Evolutionary conservation across 2,797 vertebrate genomes (phyloP).

Genomic region (Premnoplex brunnescens): DNA sequence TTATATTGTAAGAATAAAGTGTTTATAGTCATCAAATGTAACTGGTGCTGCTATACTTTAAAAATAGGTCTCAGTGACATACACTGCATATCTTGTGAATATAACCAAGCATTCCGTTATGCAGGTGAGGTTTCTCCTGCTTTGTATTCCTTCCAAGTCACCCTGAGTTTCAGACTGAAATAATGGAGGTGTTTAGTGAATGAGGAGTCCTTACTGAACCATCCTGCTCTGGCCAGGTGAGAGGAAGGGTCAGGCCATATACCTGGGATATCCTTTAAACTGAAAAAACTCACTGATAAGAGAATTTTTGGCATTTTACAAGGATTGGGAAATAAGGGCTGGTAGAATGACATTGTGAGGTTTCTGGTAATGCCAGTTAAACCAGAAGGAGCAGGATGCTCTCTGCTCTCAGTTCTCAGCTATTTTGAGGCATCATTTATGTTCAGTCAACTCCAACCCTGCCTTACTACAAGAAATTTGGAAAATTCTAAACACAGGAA

Average conservation of each 20-base stretch:
- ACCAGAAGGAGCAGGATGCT: neutral
- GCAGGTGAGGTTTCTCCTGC: neutral
- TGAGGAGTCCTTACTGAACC: fast-evolving
- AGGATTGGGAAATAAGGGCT: neutral
- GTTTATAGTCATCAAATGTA: neutral
- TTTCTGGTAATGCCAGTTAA: neutral
- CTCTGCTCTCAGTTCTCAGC: neutral
- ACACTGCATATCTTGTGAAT: neutral
- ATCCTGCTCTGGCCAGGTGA: neutral
- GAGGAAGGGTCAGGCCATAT: neutral
- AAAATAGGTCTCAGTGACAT: neutral
- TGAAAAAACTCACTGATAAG: neutral
- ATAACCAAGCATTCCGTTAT: fast-evolving
- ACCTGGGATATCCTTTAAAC: neutral
- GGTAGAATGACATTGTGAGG: neutral
- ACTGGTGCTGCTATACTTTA: neutral
- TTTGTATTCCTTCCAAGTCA: neutral
- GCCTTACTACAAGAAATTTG: neutral
- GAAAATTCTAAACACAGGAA: neutral
- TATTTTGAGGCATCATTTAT: neutral
- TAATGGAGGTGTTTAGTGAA: neutral
- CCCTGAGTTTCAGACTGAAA: neutral
- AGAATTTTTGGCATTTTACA: neutral
- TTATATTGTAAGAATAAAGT: conserved; percentile 71
- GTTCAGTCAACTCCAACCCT: neutral